Evolutionary conservation across 2,888 invertebrate species (phyloP).

Genomic region (Timandra comae): DNA sequence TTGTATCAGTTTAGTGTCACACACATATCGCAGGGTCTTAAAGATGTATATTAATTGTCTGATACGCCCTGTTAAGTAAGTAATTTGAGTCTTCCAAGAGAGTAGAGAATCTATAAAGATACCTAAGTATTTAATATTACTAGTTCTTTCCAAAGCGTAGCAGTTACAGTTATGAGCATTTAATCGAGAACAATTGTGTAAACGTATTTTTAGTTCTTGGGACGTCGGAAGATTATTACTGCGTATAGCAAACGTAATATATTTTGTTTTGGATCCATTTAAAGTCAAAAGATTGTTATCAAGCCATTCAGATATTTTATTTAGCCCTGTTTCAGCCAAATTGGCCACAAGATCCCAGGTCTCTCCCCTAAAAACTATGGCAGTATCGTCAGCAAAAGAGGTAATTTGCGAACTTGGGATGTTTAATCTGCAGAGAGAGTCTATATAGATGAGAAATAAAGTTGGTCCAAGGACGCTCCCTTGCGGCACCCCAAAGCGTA

Average conservation of each 20-base stretch:
- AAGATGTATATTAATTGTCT: constrained; percentile 5
- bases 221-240: background rate
- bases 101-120: too few species aligned
- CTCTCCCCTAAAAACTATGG: constrained; percentile 4
- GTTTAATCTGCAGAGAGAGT: constrained; percentile 1
- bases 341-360: constrained; percentile 3
- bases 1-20: background rate
- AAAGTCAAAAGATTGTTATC: constrained; percentile 7
- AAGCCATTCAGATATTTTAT: constrained; percentile 8
- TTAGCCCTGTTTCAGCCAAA: constrained; percentile 6
- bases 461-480: constrained; percentile 7
- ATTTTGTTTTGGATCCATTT: constrained; percentile 14
- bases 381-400: constrained; percentile 11
- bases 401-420: background rate
- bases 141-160: background rate
- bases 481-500: background rate
- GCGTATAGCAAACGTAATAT: constrained; percentile 5
- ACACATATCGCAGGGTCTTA: constrained; percentile 5
- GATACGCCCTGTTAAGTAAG: background rate
- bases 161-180: background rate
- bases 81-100: background rate
- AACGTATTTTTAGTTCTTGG: background rate
- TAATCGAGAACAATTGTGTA: background rate
- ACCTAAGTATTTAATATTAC: too few species aligned
- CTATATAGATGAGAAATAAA: constrained; percentile 6